Base-by-base conservation (phyloP, 2,113 vertebrate species). In the Dascyllus trimaculatus region DNA sequence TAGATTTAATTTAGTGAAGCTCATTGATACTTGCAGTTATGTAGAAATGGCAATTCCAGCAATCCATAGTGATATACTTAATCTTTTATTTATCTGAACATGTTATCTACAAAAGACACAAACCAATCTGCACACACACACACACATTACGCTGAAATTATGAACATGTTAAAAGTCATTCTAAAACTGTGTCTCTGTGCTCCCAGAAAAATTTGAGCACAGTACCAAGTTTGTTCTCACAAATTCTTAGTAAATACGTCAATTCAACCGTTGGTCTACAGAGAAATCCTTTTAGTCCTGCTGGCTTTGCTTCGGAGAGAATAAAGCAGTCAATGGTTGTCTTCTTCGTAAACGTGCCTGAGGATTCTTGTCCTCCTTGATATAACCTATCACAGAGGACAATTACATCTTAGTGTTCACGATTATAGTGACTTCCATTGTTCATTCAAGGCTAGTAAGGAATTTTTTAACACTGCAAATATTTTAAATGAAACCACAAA, bases 311-410 rank as follows among this genome's bases (percentile, higher is more conserved):
- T 97, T 98, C 2, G 95, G 96, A 77, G 97, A 96, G 92, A 99
- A 99, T 60, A 95, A 94, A 35, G 95, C 94, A 2, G 95, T 94
- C 15, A 97, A 95, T 17, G 98, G 98, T 58, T 96, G 96, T 56
- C 97, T 91, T 84, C 98, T 95, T 80, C 97, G 95, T 58, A 95
- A 93, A 40, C 96, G 96, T 0, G 81, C 92, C 69, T 96, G 95
- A 26, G 96, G 95, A 81, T 90, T 93, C 58, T 95, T 88, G 25
- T 99, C 97, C 80, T 99, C 97, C 71, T 95, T 98, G 82, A 99
- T 96, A 59, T 99, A 99, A 38, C 98, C 98, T 81, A 22, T 4
- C 0, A 52, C 4, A 24, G 53, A n/a, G 25, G 26, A 48, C 38
- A 57, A n/a, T 54, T 25, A 24, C 2, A 0, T 25, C 65, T 5